Conservation (phyloP, 2,888 invertebrate species). For the Dinocampus coccinellae region DNA sequence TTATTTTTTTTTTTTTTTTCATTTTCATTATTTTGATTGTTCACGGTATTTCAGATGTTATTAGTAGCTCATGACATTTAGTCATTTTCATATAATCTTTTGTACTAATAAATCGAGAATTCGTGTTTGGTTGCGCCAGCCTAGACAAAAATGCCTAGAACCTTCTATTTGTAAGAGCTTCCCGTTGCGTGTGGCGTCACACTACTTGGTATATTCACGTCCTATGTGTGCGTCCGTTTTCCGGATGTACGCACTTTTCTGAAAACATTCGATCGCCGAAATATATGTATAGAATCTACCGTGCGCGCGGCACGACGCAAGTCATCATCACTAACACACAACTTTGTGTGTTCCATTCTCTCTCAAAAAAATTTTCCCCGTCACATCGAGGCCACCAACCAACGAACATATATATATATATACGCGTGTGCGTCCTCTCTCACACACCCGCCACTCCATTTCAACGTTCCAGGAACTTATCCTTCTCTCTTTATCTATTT, state of each 20-base stretch:
- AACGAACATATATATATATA: too few relatives aligned
- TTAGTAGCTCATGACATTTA: too few relatives aligned
- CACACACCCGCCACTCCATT: background rate
- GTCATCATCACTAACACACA: background rate
- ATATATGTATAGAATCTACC: constrained; percentile 1
- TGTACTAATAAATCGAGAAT: too few relatives aligned
- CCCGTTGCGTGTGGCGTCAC: constrained; percentile 15
- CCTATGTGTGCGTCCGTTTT: constrained; percentile 46
- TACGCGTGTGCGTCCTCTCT: background rate
- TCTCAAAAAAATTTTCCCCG: background rate
- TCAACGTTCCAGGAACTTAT: constrained; percentile 2
- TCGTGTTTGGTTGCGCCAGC: background rate
- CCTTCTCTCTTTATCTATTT: background rate
- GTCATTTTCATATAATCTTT: too few relatives aligned
- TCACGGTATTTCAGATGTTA: too few relatives aligned
- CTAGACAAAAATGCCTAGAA: constrained; percentile 26
- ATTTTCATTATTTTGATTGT: too few relatives aligned
- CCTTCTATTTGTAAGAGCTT: constrained; percentile 33
- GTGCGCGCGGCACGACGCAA: background rate
- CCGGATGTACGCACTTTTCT: constrained; percentile 58
- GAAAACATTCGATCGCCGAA: constrained; percentile 58
- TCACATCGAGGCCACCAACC: constrained; percentile 6
- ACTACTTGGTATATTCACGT: constrained; percentile 7
- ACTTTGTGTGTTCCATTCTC: constrained; percentile 1
- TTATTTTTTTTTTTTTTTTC: too few relatives aligned